Conservation (phyloP, 1,140 invertebrate genomes). For the Elysia chlorotica region DNA sequence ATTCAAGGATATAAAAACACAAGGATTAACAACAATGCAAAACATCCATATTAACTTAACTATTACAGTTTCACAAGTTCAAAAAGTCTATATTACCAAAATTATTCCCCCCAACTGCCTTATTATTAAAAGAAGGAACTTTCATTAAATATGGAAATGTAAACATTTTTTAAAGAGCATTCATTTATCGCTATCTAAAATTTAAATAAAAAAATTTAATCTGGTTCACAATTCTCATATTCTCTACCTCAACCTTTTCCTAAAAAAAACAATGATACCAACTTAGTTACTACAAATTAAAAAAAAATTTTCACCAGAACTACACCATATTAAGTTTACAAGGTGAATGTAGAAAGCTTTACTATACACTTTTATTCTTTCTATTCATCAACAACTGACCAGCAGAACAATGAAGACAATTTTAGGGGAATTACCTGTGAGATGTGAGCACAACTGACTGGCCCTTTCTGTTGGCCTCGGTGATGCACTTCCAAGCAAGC, state of each 20-base stretch:
- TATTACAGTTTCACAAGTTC: background rate
- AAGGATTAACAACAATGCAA: background rate
- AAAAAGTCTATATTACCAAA: background rate
- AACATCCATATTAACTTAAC: background rate
- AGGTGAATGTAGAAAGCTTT: background rate
- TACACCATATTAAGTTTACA: background rate
- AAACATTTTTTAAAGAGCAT: too few relatives aligned
- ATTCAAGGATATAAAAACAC: background rate
- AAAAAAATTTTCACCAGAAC: background rate
- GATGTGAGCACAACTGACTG: constrained; percentile 53
- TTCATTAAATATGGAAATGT: too few relatives aligned
- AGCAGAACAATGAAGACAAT: too few relatives aligned
- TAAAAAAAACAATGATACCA: background rate
- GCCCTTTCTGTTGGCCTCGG: constrained; percentile 35
- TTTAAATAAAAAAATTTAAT: too few relatives aligned
- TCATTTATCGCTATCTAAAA: too few relatives aligned
- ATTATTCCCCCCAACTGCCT: too few relatives aligned
- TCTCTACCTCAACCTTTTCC: too few relatives aligned
- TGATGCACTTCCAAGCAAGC: constrained; percentile 60
- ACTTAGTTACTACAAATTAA: background rate
- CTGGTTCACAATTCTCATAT: too few relatives aligned
- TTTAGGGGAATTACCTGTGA: constrained; percentile 57
- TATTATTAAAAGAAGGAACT: too few relatives aligned
- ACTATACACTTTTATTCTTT: background rate
- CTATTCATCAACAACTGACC: background rate